Conservation (phyloP, 2,797 vertebrate genomes). For the Aeoliscus strigatus region DNA sequence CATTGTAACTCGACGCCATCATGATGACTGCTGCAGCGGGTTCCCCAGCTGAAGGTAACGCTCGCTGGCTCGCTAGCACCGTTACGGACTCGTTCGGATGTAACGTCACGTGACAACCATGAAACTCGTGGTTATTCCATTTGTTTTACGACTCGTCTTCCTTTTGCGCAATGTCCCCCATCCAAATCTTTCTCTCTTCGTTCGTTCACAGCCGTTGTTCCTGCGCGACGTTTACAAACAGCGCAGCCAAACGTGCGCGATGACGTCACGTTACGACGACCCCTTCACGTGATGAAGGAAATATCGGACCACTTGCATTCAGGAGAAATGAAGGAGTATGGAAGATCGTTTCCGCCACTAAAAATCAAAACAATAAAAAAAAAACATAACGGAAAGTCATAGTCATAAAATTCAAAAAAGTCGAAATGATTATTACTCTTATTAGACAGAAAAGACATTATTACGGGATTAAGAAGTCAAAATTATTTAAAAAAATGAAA, state of each 20-base stretch:
- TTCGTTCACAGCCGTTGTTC: not conserved
- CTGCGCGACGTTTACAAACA: constrained; percentile 20
- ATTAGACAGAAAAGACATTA: no score
- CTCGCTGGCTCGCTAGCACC: constrained; percentile 3
- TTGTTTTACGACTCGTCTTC: not conserved
- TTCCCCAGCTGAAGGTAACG: not conserved
- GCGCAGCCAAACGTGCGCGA: not conserved
- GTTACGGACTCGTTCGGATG: not conserved
- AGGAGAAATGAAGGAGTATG: no score
- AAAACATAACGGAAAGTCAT: no score
- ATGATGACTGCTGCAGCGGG: constrained; percentile 18
- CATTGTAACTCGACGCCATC: constrained; percentile 81
- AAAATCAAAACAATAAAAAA: no score
- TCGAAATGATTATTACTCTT: no score
- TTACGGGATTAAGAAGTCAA: no score
- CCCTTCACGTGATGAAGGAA: not conserved
- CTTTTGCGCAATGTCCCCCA: no score
- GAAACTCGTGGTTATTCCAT: fast-evolving
- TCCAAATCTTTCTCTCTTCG: not conserved
- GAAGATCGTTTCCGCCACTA: no score
- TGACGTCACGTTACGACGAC: not conserved
- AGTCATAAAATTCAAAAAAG: no score
- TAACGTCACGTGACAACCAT: not conserved
- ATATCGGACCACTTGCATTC: no score
- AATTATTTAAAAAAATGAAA: no score